phyloP scores from a whole-genome alignment of 2,797 vertebrate species.

The Holocentrus rufus region DNA sequence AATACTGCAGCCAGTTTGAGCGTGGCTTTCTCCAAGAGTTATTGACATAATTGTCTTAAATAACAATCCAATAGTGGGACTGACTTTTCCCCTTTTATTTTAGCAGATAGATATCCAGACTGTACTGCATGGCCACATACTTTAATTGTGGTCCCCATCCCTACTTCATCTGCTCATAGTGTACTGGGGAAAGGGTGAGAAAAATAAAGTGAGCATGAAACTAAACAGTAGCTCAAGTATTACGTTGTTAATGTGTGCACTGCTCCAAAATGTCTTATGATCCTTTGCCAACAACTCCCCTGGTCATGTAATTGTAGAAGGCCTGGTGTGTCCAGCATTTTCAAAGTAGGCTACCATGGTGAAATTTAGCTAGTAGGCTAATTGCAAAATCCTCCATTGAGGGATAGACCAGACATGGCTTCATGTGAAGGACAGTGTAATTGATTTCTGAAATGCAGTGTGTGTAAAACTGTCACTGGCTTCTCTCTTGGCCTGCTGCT shows the following conservation, averaged over 20 bases:
- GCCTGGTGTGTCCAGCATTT: background rate
- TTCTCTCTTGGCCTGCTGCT: constrained; percentile 44
- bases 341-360: constrained; percentile 2
- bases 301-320: background rate
- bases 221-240: background rate
- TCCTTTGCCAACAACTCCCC: too few species aligned
- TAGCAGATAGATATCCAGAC: background rate
- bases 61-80: background rate
- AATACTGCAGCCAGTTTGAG: background rate
- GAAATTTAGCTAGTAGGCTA: constrained; percentile 43
- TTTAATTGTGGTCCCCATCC: background rate
- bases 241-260: constrained; percentile 14
- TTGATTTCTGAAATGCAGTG: constrained; percentile 38
- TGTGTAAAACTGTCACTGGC: constrained; percentile 61
- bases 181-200: constrained; percentile 9
- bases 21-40: background rate
- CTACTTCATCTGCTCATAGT: constrained; percentile 19
- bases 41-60: background rate
- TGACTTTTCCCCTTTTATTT: background rate
- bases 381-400: constrained; percentile 43
- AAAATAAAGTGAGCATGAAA: constrained; percentile 14
- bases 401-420: constrained; percentile 42
- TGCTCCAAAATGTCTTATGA: background rate
- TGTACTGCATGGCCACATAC: background rate
- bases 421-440: constrained; percentile 36